Base-by-base conservation (phyloP, 1,140 invertebrate genomes). In the Ostrea edulis region DNA sequence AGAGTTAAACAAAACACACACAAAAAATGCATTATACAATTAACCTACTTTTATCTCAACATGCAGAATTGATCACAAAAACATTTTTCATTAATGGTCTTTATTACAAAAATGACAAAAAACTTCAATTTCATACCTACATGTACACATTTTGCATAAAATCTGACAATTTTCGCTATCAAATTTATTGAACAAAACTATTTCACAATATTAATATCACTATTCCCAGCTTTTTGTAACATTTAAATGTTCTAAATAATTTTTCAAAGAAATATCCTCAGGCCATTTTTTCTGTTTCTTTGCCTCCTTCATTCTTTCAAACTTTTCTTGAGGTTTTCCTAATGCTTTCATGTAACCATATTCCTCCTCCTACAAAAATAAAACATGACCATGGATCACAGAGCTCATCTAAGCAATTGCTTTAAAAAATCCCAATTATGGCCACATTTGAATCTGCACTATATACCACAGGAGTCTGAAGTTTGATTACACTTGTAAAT, bases 161-260 rank as follows among this genome's bases (percentile, higher is more conserved):
- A 20, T 62, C 7, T 17, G 17, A 62, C 55, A 62, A n/a, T 17
- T 7, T 62, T 62, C 14, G 20, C n/a, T 20, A n/a, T 17, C 14
- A 20, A 62, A 17, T 62, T 44, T 44, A 62, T 20, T 20, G 55
- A 20, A 62, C 17, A 62, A n/a, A 17, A 62, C 55, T 17, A 62
- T 20, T 5, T 62, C 35, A 62, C 14, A 62, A n/a, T 62, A 62
- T 62, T 20, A 62, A 29, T 14, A 77, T 77, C 4, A 14, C 17
- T 25, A 77, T 12, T 77, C 68, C 68, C 68, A 77, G 25, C 29
- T 77, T 25, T 77, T 77, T 9, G 68, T 77, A 22, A 77, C 29
- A 77, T 77, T 77, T 29, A 77, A 77, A 77, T 77, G 68, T 77
- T 77, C 68, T 77, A 77, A 77, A 17, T 77, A 77, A 14, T 77